These are phyloP conservation scores for Acanthopagrus latus DNA, from an alignment of 2,797 vertebrate species.

Conservation along the genomic window DNA sequence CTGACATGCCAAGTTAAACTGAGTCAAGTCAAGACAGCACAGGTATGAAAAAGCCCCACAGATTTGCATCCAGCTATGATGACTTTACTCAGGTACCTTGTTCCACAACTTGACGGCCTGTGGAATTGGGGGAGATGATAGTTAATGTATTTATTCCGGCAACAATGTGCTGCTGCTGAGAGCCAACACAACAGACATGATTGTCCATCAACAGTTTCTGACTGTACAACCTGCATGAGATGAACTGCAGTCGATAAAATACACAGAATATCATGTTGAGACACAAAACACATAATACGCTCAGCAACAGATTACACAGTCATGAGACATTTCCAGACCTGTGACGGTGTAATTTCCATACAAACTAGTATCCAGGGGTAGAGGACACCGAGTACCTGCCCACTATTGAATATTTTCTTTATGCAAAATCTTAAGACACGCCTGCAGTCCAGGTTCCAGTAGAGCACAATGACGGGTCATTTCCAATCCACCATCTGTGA, in stretches of 20 bases:
- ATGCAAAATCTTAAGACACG: not conserved
- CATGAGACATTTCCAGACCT: not conserved
- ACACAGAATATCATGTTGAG: not conserved
- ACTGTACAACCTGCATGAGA: not conserved
- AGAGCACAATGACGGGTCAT: not conserved
- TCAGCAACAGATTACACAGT: not conserved
- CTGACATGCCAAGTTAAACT: too few species aligned
- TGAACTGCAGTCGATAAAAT: not conserved
- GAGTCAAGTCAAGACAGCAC: too few species aligned
- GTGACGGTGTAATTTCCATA: not conserved
- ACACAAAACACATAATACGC: not conserved
- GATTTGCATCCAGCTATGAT: not conserved
- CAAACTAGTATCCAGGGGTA: not conserved
- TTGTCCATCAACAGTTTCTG: not conserved
- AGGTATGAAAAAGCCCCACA: not conserved
- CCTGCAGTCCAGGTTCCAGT: not conserved
- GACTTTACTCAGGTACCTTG: not conserved
- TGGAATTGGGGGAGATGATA: not conserved
- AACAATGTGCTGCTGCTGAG: too few species aligned
- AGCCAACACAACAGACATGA: not conserved
- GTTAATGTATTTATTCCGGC: too few species aligned
- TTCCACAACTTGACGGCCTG: not conserved
- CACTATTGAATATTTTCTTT: not conserved
- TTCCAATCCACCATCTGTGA: conserved; percentile 18
- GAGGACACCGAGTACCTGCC: not conserved